A percentile compares a stretch with the other conserved stretches of the same genome.
Conservation (phyloP, 2,113 vertebrate genomes). For the Gobio gobio region DNA sequence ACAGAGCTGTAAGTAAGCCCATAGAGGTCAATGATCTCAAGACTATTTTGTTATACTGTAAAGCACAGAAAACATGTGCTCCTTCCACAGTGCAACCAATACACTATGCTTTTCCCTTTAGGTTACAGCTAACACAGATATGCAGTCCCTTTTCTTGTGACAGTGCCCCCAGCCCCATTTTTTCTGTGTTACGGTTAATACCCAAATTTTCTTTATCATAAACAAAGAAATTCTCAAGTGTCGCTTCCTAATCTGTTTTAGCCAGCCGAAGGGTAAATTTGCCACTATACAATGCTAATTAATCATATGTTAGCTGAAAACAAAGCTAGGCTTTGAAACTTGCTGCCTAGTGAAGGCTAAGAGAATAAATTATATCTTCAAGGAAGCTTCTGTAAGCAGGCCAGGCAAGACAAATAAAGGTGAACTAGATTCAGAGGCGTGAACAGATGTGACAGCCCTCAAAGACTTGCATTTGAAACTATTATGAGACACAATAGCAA, state of each 20-base stretch:
- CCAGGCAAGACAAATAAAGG: constrained; percentile 14
- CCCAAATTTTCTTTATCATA: constrained; percentile 50
- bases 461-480: not conserved
- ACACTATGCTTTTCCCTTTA: constrained; percentile 13
- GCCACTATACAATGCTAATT: constrained; percentile 42
- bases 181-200: constrained; percentile 28
- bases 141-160: constrained; percentile 27
- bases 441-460: constrained; percentile 15
- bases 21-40: constrained; percentile 1
- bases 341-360: constrained; percentile 31
- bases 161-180: not conserved
- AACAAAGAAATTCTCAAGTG: constrained; percentile 54
- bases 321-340: constrained; percentile 33
- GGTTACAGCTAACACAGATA: constrained; percentile 32
- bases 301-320: constrained; percentile 50
- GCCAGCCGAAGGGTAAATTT: constrained; percentile 40
- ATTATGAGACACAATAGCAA: not conserved
- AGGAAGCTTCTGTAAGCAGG: constrained; percentile 31
- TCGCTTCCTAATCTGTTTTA: constrained; percentile 44
- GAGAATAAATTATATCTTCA: constrained; percentile 42
- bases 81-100: constrained; percentile 4
- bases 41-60: not conserved
- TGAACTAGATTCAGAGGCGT: constrained; percentile 19
- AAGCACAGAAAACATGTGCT: constrained; percentile 10
- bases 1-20: not conserved